These are phyloP conservation scores for Glyphotaelius pellucidus DNA, from an alignment of 2,888 invertebrate genomes.

Conservation along the genomic window DNA sequence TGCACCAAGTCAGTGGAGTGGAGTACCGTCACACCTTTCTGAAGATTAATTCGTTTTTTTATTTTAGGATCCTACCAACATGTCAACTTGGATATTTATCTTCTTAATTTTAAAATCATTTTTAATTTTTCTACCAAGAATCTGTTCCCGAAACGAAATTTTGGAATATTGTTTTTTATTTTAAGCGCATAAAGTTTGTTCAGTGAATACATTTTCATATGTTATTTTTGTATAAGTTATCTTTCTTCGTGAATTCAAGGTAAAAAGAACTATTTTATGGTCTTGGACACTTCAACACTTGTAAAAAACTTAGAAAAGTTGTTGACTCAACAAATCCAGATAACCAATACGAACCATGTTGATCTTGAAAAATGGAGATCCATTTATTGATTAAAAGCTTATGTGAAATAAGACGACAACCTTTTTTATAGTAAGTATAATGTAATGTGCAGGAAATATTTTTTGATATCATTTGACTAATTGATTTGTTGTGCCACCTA, in stretches of 20 bases:
- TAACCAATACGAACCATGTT: not conserved
- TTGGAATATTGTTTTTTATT: no score
- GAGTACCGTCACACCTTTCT: slow-evolving; percentile 38
- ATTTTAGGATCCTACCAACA: not conserved
- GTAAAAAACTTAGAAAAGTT: not conserved
- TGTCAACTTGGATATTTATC: not conserved
- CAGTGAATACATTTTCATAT: no score
- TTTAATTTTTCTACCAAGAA: not conserved
- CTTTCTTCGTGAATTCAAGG: not conserved
- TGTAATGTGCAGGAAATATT: not conserved
- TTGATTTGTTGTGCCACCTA: not conserved
- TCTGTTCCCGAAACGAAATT: not conserved
- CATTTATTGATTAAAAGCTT: not conserved
- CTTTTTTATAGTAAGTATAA: no score
- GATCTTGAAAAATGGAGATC: not conserved
- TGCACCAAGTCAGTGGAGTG: slow-evolving; percentile 42
- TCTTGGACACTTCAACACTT: not conserved
- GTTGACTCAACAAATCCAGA: not conserved
- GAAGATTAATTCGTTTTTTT: slow-evolving; percentile 42
- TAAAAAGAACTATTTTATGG: not conserved
- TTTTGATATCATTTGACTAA: not conserved
- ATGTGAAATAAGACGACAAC: no score
- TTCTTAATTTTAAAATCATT: not conserved
- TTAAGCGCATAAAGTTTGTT: no score
- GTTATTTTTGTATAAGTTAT: not conserved